A percentile compares a stretch with the other conserved stretches of the same genome.
Conservation (phyloP, 2,888 invertebrate species). For the Bombyx huttoni region DNA sequence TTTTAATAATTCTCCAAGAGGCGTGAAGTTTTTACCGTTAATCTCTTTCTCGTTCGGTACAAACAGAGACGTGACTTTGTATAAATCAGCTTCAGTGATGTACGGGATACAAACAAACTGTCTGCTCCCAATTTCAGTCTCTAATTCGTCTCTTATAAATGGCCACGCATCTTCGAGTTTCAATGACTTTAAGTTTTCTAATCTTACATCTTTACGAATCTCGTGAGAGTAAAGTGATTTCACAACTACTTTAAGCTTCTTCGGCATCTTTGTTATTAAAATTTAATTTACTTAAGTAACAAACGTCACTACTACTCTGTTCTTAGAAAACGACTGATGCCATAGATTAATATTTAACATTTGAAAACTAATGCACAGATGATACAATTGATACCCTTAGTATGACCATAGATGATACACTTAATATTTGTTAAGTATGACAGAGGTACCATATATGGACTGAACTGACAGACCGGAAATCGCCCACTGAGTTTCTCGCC, state of each 20-base stretch:
- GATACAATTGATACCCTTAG: too few relatives aligned
- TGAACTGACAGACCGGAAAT: too few relatives aligned
- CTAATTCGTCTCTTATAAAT: slow-evolving; percentile 67
- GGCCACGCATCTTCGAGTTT: slow-evolving; percentile 68
- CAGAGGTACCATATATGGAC: too few relatives aligned
- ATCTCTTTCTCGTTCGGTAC: slow-evolving; percentile 58
- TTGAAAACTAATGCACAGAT: too few relatives aligned
- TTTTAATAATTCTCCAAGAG: slow-evolving; percentile 50
- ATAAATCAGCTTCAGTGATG: slow-evolving; percentile 64
- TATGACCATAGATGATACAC: too few relatives aligned
- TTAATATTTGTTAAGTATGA: too few relatives aligned
- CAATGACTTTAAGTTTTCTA: slow-evolving; percentile 53
- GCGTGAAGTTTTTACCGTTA: slow-evolving; percentile 62
- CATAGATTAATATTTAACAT: too few relatives aligned
- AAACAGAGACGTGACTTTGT: slow-evolving; percentile 61
- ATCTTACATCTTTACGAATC: slow-evolving; percentile 65
- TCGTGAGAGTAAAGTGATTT: slow-evolving; percentile 65
- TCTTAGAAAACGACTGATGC: slow-evolving; percentile 28
- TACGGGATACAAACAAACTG: slow-evolving; percentile 66
- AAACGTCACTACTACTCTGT: slow-evolving; percentile 7
- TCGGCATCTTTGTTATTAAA: slow-evolving; percentile 46
- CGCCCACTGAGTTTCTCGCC: too few relatives aligned
- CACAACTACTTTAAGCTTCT: slow-evolving; percentile 63
- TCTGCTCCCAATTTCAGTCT: slow-evolving; percentile 63
- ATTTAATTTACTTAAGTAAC: slow-evolving; percentile 8